Percentiles rank a stretch among this genome's conserved stretches.
These are phyloP conservation scores for Myopa testacea DNA, from an alignment of 2,888 invertebrate species.

Conservation along the genomic window DNA sequence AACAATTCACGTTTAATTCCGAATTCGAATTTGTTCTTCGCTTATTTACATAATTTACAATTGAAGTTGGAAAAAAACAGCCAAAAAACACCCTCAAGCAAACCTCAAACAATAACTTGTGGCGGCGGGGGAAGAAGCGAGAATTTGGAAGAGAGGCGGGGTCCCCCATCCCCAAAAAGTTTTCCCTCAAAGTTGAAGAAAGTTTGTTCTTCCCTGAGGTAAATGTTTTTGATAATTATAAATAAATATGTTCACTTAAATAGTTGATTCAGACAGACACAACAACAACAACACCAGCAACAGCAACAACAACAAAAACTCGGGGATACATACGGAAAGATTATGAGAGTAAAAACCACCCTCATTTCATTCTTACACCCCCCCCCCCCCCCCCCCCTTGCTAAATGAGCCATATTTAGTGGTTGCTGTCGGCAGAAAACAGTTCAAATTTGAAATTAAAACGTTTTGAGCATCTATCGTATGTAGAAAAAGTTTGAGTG, in stretches of 20 bases:
- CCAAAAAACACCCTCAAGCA: too few species aligned
- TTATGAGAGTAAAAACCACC: background rate
- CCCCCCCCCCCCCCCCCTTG: background rate
- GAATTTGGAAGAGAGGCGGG: too few species aligned
- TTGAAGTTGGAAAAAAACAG: too few species aligned
- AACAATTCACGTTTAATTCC: too few species aligned
- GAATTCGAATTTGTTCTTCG: too few species aligned
- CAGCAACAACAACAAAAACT: background rate
- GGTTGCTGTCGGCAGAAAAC: constrained; percentile 13
- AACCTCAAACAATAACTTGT: too few species aligned
- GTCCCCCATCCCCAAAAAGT: background rate
- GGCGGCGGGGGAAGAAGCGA: too few species aligned
- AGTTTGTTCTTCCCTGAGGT: background rate
- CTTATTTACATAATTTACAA: too few species aligned
- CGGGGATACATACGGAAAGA: background rate
- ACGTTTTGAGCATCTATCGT: constrained; percentile 12
- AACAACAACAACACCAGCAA: background rate
- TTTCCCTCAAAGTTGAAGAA: background rate
- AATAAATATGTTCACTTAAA: constrained; percentile 28
- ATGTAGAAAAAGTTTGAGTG: background rate
- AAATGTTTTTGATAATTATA: constrained; percentile 36
- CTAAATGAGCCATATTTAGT: background rate
- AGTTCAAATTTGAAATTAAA: constrained; percentile 25
- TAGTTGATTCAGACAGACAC: background rate
- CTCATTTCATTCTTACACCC: background rate